Evolutionary conservation across 2,113 vertebrate species (phyloP), one percentile per base, ranked within the genome.

Genomic region (Pachycephala philippinensis): DNA sequence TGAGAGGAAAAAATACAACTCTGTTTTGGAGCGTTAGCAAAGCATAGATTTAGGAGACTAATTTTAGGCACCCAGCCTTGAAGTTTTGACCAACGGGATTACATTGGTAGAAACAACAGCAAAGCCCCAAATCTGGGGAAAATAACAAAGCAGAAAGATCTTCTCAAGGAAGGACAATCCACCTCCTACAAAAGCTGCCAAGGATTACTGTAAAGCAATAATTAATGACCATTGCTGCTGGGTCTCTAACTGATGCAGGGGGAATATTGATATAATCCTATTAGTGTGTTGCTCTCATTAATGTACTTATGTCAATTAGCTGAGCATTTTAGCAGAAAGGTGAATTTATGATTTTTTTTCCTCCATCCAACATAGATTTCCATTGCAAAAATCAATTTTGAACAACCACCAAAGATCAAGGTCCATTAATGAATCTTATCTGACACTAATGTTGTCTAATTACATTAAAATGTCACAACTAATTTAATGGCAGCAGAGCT

Each of bases 381-480:
- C 94, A 91, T 69, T 90, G 80, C 69, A 97, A 97, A 97, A 97
- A 97, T 93, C 83, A 74, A 87, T 97, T 94, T 94, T 61, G 93
- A 97, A 69, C 84, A 95, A 47, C 66, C 60, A 96, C 57, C 70
- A 97, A 97, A 96, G 87, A 95, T 96, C 91, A 97, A 92, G 91
- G 85, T 95, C 96, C 85, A 53, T 95, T 95, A 97, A 96, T 85
- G 88, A 96, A 95, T 91, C 93, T 96, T 96, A 97, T 95, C 96
- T 97, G 95, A 97, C 97, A 92, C 81, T 97, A 97, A 97, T 95
- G 93, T 96, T 95, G 70, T 89, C 80, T 98, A 97, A 97, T 97
- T 97, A 97, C 95, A 96, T 97, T 98, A 96, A 93, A 94, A 98
- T 95, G 92, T 96, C 93, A 97, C 95, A 98, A 97, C 81, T 97